Evolutionary conservation across 2,888 invertebrate species (phyloP).

Genomic region (Spialia ferax): DNA sequence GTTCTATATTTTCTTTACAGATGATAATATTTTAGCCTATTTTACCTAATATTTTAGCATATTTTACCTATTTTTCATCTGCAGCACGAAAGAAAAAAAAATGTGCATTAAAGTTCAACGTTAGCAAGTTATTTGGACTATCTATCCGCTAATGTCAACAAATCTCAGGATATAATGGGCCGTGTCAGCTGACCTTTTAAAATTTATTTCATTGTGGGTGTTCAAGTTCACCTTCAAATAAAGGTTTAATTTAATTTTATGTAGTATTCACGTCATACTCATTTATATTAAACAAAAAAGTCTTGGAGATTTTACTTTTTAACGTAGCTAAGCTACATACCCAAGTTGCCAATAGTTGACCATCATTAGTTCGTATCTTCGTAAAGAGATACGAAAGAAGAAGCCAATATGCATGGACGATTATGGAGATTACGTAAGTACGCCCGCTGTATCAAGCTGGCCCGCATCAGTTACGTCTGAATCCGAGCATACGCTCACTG

Average conservation of each 20-base stretch:
- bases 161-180: slow-evolving; percentile 7
- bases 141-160: neutral
- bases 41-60: too few relatives aligned
- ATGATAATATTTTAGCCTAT: neutral
- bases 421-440: too few relatives aligned
- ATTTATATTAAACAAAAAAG: slow-evolving; percentile 21
- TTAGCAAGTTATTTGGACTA: neutral
- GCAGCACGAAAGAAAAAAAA: neutral
- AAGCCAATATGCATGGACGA: neutral
- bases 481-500: slow-evolving; percentile 11
- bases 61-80: too few relatives aligned
- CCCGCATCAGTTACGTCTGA: slow-evolving; percentile 7
- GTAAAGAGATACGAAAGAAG: neutral
- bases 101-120: too few relatives aligned
- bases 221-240: slow-evolving; percentile 38
- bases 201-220: slow-evolving; percentile 32
- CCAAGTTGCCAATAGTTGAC: neutral
- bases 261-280: slow-evolving; percentile 25
- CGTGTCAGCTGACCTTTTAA: slow-evolving; percentile 26
- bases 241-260: slow-evolving; percentile 26
- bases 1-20: neutral
- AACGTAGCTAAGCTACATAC: neutral
- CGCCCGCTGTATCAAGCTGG: too few relatives aligned
- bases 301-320: slow-evolving; percentile 17
- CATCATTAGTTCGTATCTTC: too few relatives aligned